These are phyloP conservation scores for Zaprionus davidi DNA, from an alignment of 1,140 invertebrate genomes.

Conservation along the genomic window DNA sequence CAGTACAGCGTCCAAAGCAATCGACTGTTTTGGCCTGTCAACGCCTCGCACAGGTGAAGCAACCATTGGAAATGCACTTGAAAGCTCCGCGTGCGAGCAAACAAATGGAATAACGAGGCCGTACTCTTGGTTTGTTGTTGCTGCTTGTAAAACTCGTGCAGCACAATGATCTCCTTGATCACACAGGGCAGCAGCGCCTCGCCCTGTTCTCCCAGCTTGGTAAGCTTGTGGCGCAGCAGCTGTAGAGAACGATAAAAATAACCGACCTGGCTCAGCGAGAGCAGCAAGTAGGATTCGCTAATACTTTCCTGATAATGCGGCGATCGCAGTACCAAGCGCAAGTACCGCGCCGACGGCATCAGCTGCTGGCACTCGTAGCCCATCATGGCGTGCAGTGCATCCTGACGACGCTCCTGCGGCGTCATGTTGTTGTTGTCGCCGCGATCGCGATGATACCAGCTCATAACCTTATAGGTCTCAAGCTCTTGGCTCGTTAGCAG, in stretches of 20 bases:
- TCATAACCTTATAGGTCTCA: conserved; percentile 25
- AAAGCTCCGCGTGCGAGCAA: neutral
- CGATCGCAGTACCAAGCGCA: conserved; percentile 36
- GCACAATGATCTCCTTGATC: conserved; percentile 17
- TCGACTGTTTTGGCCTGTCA: neutral
- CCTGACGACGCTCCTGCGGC: neutral
- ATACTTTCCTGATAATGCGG: conserved; percentile 54
- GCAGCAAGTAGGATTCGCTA: conserved; percentile 52
- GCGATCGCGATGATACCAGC: conserved; percentile 14
- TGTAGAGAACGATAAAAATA: conserved; percentile 34
- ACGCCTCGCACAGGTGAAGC: neutral
- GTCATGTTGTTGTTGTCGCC: neutral
- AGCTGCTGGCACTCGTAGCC: conserved; percentile 53
- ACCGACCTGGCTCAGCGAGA: conserved; percentile 48
- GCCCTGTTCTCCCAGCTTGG: conserved; percentile 9
- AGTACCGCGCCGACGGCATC: conserved; percentile 10
- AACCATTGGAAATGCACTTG: conserved; percentile 37
- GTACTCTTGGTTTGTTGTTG: neutral
- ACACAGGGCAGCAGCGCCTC: conserved; percentile 13
- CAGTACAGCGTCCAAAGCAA: conserved; percentile 26
- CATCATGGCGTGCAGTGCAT: conserved; percentile 47
- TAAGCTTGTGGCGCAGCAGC: neutral
- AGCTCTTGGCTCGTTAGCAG: conserved; percentile 33
- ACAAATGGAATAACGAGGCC: conserved; percentile 28
- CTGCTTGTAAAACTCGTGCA: conserved; percentile 16